Conservation (phyloP, 1,140 invertebrate genomes). For the Cotesia typhae region DNA sequence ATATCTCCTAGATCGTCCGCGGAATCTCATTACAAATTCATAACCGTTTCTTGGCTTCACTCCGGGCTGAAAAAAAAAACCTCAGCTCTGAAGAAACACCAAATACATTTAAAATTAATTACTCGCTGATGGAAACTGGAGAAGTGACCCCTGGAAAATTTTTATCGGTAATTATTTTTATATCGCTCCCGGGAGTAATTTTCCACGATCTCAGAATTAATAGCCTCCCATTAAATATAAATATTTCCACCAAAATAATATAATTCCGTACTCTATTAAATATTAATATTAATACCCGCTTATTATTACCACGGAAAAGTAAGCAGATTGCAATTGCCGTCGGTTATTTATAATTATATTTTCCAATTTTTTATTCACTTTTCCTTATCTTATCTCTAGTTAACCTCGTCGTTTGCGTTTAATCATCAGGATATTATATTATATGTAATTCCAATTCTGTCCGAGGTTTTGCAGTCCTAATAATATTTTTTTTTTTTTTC, state of each 20-base stretch:
- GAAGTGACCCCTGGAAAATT: background rate
- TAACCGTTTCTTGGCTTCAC: conserved; percentile 58
- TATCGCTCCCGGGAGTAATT: background rate
- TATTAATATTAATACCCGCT: conserved; percentile 62
- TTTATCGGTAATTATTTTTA: background rate
- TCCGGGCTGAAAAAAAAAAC: conserved; percentile 48
- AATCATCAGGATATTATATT: background rate
- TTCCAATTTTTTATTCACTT: conserved; percentile 28
- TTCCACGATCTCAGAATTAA: background rate
- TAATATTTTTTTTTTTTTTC: no score
- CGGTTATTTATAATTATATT: conserved; percentile 57
- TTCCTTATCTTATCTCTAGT: conserved; percentile 14
- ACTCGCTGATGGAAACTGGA: conserved; percentile 67
- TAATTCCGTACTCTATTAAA: conserved; percentile 38
- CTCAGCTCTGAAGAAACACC: conserved; percentile 65
- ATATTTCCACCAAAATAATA: background rate
- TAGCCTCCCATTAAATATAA: conserved; percentile 4
- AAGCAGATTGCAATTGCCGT: conserved; percentile 60
- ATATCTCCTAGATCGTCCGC: conserved; percentile 65
- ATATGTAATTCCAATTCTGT: conserved; percentile 6
- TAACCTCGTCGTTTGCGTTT: conserved; percentile 4
- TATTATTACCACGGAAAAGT: conserved; percentile 58
- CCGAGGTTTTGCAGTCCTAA: no score
- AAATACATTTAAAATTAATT: conserved; percentile 69
- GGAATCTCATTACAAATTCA: conserved; percentile 68